Base-by-base conservation (phyloP, 2,113 vertebrate species). In the Poeciliopsis occidentalis region DNA sequence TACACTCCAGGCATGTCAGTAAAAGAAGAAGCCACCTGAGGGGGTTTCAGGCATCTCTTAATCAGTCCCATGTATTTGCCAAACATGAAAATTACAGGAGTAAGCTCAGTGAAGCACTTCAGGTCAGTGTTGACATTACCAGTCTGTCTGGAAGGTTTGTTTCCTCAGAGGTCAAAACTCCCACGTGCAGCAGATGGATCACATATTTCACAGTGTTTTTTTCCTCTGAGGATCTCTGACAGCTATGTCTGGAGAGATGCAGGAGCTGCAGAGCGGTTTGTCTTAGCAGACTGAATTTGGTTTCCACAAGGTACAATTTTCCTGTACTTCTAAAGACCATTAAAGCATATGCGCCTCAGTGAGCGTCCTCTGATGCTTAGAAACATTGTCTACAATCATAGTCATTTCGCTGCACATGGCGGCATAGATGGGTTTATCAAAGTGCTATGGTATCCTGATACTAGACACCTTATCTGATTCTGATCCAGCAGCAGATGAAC, bases 401-500 rank as follows among this genome's bases (percentile, higher is more conserved):
- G 64, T 41, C 70, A 70, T 68, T 75, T 60, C 13, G 62, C 65
- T 39, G 41, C 70, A 54, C 75, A 83, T 85, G 86, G 79, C 61
- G 29, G 57, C 30, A 30, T 57, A 74, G 66, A 77, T 83, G 15
- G 1, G 7, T 30, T 76, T 71, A 75, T 82, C 76, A 77, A 76
- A 83, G 70, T 1, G 1, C 60, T 75, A 60, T 57, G 29, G 73
- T 71, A 71, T 73, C 27, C 67, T 65, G 64, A 71, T 57, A 60
- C 78, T 44, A 67, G 30, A 54, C 30, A 41, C 73, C 64, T 78
- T 34, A 82, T 69, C 73, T 76, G 73, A 87, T 81, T 64, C 72
- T 69, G 66, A 75, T 82, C 79, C 74, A 69, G 69, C 69, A 65
- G 83, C 72, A 83, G 85, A 82, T 79, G 30, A 67, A 64, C 81